These are phyloP conservation scores for Recurvirostra avosetta DNA, from an alignment of 2,113 vertebrate genomes.

Conservation along the genomic window DNA sequence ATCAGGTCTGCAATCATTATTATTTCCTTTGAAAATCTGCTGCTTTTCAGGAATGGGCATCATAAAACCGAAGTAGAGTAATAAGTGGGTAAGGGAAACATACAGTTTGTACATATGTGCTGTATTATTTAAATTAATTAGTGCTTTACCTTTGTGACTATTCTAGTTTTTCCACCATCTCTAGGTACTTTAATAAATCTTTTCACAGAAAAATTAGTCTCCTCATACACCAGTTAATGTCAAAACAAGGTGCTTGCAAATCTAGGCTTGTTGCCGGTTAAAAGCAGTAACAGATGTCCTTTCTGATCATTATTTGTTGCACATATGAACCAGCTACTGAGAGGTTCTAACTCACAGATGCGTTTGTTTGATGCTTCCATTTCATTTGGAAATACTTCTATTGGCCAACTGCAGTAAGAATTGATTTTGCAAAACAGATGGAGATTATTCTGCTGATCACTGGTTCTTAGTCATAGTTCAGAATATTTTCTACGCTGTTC, in stretches of 20 bases:
- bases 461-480: slow-evolving; percentile 55
- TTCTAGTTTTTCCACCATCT: not conserved
- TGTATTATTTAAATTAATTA: not conserved
- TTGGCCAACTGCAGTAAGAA: not conserved
- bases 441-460: slow-evolving; percentile 37
- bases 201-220: not conserved
- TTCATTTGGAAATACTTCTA: not conserved
- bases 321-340: not conserved
- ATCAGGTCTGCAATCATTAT: not conserved
- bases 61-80: fast-evolving
- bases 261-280: not conserved
- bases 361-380: not conserved
- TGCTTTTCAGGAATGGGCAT: not conserved
- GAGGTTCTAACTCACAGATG: not conserved
- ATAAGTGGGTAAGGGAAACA: not conserved
- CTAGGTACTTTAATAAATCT: not conserved
- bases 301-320: not conserved
- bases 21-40: not conserved
- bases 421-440: slow-evolving; percentile 29
- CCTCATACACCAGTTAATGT: not conserved
- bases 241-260: not conserved
- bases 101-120: fast-evolving
- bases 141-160: not conserved
- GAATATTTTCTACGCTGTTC: slow-evolving; percentile 1
- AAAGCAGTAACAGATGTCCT: not conserved